Conservation (phyloP, 2,797 vertebrate species). For the Melopsittacus undulatus region DNA sequence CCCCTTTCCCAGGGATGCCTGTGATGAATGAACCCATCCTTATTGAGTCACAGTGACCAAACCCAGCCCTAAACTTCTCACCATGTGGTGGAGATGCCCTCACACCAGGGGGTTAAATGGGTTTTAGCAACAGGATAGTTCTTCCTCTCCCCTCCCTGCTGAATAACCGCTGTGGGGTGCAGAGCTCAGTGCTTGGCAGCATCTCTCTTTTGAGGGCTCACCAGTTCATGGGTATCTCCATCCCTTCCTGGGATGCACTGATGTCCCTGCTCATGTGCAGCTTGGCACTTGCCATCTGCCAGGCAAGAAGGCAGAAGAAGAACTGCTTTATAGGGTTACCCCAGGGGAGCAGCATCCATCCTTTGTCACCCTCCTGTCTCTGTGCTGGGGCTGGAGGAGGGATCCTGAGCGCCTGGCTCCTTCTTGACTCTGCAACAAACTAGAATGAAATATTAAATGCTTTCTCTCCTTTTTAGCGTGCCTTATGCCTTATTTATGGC, state of each 20-base stretch:
- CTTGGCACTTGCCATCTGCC: not conserved
- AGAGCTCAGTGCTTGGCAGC: not conserved
- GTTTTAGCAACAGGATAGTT: not conserved
- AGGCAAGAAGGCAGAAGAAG: not conserved
- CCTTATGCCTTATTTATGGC: constrained; percentile 56
- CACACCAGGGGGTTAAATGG: too few relatives aligned
- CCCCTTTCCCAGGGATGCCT: not conserved
- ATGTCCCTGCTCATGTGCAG: accelerated
- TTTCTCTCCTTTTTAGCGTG: not conserved
- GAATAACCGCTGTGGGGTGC: not conserved
- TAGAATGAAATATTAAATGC: constrained; percentile 6
- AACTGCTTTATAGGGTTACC: not conserved
- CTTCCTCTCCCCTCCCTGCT: accelerated
- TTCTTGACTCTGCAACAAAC: not conserved
- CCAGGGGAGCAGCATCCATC: not conserved
- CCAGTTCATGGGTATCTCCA: not conserved
- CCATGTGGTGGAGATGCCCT: not conserved
- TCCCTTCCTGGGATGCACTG: not conserved
- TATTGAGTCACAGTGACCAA: not conserved
- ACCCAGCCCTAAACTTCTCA: not conserved
- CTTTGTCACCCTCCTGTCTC: not conserved
- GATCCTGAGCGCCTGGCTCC: not conserved
- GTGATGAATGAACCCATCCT: not conserved
- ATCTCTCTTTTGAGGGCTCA: not conserved
- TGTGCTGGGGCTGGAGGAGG: not conserved